These are phyloP conservation scores for Motacilla alba DNA, from an alignment of 2,113 vertebrate species.

Conservation along the genomic window DNA sequence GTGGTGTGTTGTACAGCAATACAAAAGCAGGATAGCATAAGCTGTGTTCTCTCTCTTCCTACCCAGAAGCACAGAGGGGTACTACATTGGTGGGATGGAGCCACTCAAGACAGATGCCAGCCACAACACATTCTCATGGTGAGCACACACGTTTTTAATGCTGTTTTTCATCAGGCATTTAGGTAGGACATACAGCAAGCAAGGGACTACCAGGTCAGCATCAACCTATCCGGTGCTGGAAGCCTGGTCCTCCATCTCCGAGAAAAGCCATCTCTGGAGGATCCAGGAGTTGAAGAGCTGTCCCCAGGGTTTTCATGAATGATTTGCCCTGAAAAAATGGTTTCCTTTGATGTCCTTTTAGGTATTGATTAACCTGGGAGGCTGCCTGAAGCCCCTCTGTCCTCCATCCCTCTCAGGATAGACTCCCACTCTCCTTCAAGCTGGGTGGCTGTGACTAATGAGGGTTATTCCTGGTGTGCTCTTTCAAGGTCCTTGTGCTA, in stretches of 20 bases:
- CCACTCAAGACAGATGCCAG: not conserved
- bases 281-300: not conserved
- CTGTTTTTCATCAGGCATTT: not conserved
- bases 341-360: not conserved
- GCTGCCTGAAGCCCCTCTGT: not conserved
- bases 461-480: not conserved
- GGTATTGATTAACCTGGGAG: not conserved
- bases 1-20: accelerated
- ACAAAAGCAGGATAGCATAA: not conserved
- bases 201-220: not conserved
- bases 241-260: not conserved
- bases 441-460: not conserved
- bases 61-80: not conserved
- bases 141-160: not conserved
- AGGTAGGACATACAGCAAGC: not conserved
- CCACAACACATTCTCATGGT: not conserved
- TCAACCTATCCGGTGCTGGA: accelerated
- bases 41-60: not conserved
- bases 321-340: not conserved
- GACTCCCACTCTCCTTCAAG: not conserved
- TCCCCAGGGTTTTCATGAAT: not conserved
- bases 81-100: not conserved
- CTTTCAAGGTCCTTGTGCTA: not conserved
- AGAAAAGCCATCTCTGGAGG: not conserved
- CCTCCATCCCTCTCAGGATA: not conserved